phyloP scores from a whole-genome alignment of 1,140 invertebrate species.

The Streblospio benedicti region DNA sequence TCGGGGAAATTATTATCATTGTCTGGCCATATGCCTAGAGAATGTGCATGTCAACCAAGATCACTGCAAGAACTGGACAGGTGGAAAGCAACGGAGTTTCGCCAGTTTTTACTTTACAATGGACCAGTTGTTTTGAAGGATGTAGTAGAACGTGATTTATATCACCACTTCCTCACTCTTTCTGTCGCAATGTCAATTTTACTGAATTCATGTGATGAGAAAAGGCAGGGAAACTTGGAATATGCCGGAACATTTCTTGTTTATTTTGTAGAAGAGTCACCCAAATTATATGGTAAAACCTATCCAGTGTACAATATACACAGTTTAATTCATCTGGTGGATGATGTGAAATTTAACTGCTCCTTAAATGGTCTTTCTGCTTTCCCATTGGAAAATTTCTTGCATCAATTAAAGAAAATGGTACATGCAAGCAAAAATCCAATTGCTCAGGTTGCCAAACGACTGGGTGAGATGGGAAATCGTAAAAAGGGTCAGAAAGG shows the following conservation, averaged over 20 bases:
- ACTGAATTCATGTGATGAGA: not conserved
- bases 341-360: not conserved
- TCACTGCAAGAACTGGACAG: slow-evolving; percentile 33
- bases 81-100: slow-evolving; percentile 49
- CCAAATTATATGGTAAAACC: not conserved
- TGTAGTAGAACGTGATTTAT: slow-evolving; percentile 27
- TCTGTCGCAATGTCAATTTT: not conserved
- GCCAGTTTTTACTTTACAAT: slow-evolving; percentile 47
- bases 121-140: slow-evolving; percentile 38
- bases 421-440: not conserved
- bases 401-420: not conserved
- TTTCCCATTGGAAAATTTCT: slow-evolving; percentile 1
- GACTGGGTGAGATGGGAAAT: not conserved
- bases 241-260: not conserved
- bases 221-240: not conserved
- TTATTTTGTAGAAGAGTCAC: not conserved
- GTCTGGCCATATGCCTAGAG: slow-evolving; percentile 23
- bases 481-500: too few relatives aligned
- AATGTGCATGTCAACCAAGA: slow-evolving; percentile 43
- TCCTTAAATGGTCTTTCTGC: not conserved
- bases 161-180: slow-evolving; percentile 38
- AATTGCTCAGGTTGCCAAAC: not conserved
- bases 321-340: not conserved
- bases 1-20: not conserved
- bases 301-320: not conserved